phyloP scores from a whole-genome alignment of 2,888 invertebrate species.

The Nomada lathburiana region DNA sequence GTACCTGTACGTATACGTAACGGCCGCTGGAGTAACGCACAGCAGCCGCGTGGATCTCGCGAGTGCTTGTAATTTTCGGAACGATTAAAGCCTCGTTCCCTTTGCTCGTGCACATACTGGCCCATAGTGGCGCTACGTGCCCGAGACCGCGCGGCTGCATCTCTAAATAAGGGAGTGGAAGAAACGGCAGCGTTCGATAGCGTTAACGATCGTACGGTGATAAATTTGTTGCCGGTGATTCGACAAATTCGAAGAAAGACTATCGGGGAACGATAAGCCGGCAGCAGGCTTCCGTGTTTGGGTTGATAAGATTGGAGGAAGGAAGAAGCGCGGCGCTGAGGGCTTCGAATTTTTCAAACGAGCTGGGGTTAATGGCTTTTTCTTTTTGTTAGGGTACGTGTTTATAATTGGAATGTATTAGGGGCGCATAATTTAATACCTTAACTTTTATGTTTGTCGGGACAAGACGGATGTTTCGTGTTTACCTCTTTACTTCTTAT shows the following conservation, averaged over 20 bases:
- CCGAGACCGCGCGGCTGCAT: neutral
- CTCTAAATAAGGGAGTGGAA: constrained; percentile 52
- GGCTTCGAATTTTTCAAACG: neutral
- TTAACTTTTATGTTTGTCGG: no score
- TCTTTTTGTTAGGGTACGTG: neutral
- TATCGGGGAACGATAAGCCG: constrained; percentile 17
- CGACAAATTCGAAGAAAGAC: constrained; percentile 33
- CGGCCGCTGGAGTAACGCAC: neutral
- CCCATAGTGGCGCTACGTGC: constrained; percentile 18
- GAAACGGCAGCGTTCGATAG: constrained; percentile 33
- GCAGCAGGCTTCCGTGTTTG: constrained; percentile 26
- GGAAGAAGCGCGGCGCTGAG: neutral
- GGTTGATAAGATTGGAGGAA: constrained; percentile 33
- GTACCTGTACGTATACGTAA: neutral
- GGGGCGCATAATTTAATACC: no score
- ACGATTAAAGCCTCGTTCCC: constrained; percentile 63
- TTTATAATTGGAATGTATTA: neutral
- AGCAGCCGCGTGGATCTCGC: constrained; percentile 40
- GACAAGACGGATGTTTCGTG: no score
- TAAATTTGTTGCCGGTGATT: constrained; percentile 32
- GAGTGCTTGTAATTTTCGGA: constrained; percentile 62
- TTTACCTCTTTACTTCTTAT: no score
- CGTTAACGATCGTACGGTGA: constrained; percentile 47
- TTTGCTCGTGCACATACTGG: constrained; percentile 14
- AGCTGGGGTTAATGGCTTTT: no score